Percentiles rank a stretch among this genome's conserved stretches.
Conservation (phyloP, 1,140 invertebrate species). For the Ceratosolen solmsi region DNA sequence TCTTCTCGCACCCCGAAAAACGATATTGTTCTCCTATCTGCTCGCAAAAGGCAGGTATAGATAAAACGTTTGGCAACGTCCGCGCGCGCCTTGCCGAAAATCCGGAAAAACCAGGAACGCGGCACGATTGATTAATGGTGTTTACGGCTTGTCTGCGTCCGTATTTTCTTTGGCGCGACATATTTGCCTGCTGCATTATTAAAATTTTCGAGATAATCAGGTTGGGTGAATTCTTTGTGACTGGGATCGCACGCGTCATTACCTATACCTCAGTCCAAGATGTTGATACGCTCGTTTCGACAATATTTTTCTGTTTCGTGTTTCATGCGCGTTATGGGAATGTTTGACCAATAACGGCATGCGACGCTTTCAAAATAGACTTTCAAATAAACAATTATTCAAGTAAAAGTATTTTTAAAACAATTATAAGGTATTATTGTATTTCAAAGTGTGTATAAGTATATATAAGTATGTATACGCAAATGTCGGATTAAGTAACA, state of each 20-base stretch:
- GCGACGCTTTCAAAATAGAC: not conserved
- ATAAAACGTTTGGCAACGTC: not conserved
- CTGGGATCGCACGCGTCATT: not conserved
- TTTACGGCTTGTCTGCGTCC: conserved; percentile 30
- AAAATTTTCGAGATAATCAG: conserved; percentile 25
- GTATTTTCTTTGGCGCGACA: conserved; percentile 12
- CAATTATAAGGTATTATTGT: not conserved
- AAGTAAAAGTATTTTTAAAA: conserved; percentile 1
- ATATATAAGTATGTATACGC: not conserved
- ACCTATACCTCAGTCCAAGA: conserved; percentile 9
- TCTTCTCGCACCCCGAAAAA: conserved; percentile 1
- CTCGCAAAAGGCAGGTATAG: not conserved
- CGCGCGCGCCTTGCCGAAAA: not conserved
- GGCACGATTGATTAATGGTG: conserved; percentile 37
- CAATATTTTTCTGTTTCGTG: not conserved
- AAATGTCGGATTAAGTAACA: not conserved
- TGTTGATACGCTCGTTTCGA: not conserved
- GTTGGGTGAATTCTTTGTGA: not conserved
- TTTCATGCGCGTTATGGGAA: not conserved
- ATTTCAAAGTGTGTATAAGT: not conserved
- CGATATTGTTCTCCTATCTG: conserved; percentile 1
- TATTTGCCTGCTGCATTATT: conserved; percentile 10
- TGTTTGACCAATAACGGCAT: not conserved
- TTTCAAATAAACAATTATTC: not conserved
- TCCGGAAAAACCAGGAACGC: conserved; percentile 10